Evolutionary conservation across 2,888 invertebrate species (phyloP).

Genomic region (Plagodis pulveraria): DNA sequence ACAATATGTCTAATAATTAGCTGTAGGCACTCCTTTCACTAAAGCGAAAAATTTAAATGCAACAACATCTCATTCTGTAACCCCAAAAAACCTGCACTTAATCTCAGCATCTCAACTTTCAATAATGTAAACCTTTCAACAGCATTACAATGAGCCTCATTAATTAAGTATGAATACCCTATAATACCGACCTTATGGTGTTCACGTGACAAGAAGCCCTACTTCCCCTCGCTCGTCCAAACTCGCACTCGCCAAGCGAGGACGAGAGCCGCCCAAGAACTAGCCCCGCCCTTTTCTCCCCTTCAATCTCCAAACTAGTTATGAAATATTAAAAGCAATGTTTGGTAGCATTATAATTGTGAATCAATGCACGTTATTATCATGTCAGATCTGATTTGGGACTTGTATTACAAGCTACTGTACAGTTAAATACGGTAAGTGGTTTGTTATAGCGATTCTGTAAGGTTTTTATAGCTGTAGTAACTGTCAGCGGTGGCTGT

Average conservation of each 20-base stretch:
- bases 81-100: constrained; percentile 7
- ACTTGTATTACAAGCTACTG: constrained; percentile 41
- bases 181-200: constrained; percentile 78
- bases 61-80: too few relatives aligned
- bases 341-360: constrained; percentile 67
- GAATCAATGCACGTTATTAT: constrained; percentile 78
- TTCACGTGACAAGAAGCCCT: constrained; percentile 65
- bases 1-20: background rate
- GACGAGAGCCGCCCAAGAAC: constrained; percentile 27
- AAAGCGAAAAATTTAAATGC: too few relatives aligned
- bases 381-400: constrained; percentile 77
- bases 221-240: constrained; percentile 46
- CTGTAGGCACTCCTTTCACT: too few relatives aligned
- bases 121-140: constrained; percentile 59
- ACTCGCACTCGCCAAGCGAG: background rate
- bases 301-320: constrained; percentile 65
- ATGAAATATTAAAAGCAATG: constrained; percentile 74
- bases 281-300: constrained; percentile 64
- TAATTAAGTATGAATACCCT: constrained; percentile 83
- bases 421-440: constrained; percentile 47
- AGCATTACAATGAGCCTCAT: constrained; percentile 55
- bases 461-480: constrained; percentile 25
- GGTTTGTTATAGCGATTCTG: constrained; percentile 57
- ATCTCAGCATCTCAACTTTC: constrained; percentile 22
- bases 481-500: constrained; percentile 31